Conservation (phyloP, 1,140 invertebrate genomes). For the Brachionus sp. region DNA sequence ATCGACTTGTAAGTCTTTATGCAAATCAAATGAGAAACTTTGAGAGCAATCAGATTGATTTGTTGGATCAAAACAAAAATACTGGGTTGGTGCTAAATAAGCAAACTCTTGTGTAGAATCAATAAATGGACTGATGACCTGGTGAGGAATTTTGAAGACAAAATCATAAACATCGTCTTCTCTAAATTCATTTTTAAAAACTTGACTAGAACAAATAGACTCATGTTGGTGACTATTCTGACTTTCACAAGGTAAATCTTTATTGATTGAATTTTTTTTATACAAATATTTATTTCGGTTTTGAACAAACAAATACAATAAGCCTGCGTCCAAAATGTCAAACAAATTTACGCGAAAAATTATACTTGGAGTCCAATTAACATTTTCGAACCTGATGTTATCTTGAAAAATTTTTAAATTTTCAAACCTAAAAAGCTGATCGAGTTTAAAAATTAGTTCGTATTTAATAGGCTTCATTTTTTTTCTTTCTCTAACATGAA, state of each 20-base stretch:
- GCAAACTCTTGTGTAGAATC: slow-evolving; percentile 6
- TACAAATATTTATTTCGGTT: neutral
- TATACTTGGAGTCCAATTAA: neutral
- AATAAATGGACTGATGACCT: neutral
- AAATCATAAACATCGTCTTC: neutral
- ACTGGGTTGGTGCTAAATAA: neutral
- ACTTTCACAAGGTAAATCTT: neutral
- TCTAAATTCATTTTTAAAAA: neutral
- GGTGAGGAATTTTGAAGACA: neutral
- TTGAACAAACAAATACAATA: neutral
- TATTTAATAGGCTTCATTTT: neutral
- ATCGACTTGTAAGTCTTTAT: neutral
- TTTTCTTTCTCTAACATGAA: neutral
- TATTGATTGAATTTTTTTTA: neutral
- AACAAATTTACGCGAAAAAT: neutral
- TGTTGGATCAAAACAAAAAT: neutral
- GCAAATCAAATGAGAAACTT: neutral
- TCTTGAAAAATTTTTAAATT: neutral
- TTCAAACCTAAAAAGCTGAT: neutral
- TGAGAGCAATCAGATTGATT: neutral
- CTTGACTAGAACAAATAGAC: neutral
- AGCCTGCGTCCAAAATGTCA: neutral
- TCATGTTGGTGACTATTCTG: neutral
- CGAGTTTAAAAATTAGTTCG: neutral
- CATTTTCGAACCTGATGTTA: neutral